phyloP scores from a whole-genome alignment of 2,113 vertebrate species.

The Tyto alba region DNA sequence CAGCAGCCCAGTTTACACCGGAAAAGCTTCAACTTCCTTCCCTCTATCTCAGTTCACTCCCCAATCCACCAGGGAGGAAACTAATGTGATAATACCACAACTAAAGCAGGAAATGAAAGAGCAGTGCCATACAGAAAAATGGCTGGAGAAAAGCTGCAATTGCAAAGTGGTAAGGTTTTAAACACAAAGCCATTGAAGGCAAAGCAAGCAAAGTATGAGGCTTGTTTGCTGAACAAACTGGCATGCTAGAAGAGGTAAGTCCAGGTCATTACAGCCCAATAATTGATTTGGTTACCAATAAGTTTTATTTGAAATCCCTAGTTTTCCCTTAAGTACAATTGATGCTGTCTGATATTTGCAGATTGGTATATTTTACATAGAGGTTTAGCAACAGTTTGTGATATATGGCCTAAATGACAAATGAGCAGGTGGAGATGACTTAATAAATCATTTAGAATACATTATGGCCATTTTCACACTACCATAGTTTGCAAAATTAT shows the following conservation, averaged over 20 bases:
- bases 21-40: not conserved
- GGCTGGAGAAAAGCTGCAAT: not conserved
- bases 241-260: not conserved
- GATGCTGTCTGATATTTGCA: not conserved
- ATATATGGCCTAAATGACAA: not conserved
- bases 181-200: not conserved
- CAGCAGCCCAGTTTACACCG: not conserved
- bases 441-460: not conserved
- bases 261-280: not conserved
- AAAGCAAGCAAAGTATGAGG: not conserved
- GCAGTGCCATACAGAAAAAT: not conserved
- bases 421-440: not conserved
- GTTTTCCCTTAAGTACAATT: not conserved
- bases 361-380: not conserved
- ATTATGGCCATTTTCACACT: not conserved
- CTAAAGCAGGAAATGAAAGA: not conserved
- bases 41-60: not conserved
- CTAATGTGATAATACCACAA: rapidly evolving
- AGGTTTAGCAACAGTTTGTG: not conserved
- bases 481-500: conserved; percentile 24
- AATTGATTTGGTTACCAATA: not conserved
- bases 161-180: not conserved
- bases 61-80: not conserved
- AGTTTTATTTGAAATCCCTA: not conserved
- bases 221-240: not conserved